Percentiles rank a stretch among this genome's conserved stretches.
phyloP scores from a whole-genome alignment of 1,140 invertebrate species.

The Zaprionus inermis region DNA sequence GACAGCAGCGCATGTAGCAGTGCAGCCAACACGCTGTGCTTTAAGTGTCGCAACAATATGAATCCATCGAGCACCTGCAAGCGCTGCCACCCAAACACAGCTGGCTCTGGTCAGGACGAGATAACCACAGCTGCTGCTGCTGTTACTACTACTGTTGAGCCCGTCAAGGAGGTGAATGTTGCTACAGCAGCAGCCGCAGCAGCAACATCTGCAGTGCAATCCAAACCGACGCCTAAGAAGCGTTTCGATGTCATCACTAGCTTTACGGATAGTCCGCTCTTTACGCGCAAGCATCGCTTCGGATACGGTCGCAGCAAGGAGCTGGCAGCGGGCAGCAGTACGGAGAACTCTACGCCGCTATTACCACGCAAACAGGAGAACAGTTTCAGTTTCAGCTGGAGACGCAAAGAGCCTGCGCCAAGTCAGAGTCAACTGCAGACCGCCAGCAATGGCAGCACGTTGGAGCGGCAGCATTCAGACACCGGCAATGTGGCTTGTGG shows the following conservation, averaged over 20 bases:
- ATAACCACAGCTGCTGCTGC: constrained; percentile 40
- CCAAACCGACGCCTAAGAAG: constrained; percentile 60
- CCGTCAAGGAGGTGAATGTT: constrained; percentile 41
- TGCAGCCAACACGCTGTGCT: constrained; percentile 71
- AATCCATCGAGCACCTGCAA: constrained; percentile 74
- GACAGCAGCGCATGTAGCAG: constrained; percentile 79
- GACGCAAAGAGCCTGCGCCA: constrained; percentile 53
- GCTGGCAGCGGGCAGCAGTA: constrained; percentile 42
- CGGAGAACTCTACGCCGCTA: constrained; percentile 71
- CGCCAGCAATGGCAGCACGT: constrained; percentile 53
- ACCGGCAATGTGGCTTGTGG: constrained; percentile 50
- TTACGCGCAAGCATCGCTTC: constrained; percentile 83
- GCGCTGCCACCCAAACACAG: constrained; percentile 56
- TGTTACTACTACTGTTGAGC: constrained; percentile 10
- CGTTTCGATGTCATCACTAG: constrained; percentile 83
- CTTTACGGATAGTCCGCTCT: constrained; percentile 83
- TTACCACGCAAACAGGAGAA: constrained; percentile 76
- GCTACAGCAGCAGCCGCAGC: neutral
- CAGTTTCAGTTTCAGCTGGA: constrained; percentile 77
- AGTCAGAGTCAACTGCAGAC: constrained; percentile 42
- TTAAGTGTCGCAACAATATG: constrained; percentile 77
- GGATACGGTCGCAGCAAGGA: constrained; percentile 73
- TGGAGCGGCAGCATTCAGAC: constrained; percentile 61
- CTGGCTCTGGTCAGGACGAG: constrained; percentile 47
- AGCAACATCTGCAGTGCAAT: neutral